A percentile compares a stretch with the other conserved stretches of the same genome.
These are phyloP conservation scores for Protophormia terraenovae DNA, from an alignment of 2,888 invertebrate genomes.

Conservation along the genomic window DNA sequence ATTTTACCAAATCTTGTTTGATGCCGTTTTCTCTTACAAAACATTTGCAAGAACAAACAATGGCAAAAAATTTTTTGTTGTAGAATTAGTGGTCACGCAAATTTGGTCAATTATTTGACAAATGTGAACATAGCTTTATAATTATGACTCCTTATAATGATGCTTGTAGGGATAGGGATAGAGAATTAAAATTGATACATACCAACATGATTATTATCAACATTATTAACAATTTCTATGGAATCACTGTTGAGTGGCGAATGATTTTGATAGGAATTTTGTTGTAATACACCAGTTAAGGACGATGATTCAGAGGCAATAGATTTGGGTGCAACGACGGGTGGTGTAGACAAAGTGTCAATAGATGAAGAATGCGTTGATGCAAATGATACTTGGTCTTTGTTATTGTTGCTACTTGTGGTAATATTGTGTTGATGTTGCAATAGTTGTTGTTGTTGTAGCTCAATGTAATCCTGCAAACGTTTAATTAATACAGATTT, in stretches of 20 bases:
- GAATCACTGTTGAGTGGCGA: not conserved
- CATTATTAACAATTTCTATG: not conserved
- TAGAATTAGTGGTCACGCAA: too few relatives aligned
- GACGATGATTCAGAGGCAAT: not conserved
- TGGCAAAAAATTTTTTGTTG: too few relatives aligned
- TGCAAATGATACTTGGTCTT: not conserved
- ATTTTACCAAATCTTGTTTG: too few relatives aligned
- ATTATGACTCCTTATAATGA: not conserved
- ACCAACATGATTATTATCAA: constrained; percentile 12
- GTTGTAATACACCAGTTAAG: not conserved
- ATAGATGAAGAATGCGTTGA: constrained; percentile 33
- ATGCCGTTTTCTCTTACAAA: too few relatives aligned
- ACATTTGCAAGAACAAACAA: too few relatives aligned
- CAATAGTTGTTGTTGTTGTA: constrained; percentile 10
- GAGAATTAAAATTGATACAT: constrained; percentile 9
- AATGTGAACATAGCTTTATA: not conserved
- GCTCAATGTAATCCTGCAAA: constrained; percentile 68
- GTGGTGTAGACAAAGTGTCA: not conserved
- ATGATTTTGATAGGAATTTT: not conserved
- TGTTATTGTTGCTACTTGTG: constrained; percentile 29
- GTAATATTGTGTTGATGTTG: constrained; percentile 41
- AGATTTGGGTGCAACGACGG: not conserved
- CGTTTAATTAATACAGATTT: constrained; percentile 75
- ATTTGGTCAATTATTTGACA: too few relatives aligned
- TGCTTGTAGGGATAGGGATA: not conserved